Base-by-base conservation (phyloP, 2,888 invertebrate species). In the Andrena camellia region DNA sequence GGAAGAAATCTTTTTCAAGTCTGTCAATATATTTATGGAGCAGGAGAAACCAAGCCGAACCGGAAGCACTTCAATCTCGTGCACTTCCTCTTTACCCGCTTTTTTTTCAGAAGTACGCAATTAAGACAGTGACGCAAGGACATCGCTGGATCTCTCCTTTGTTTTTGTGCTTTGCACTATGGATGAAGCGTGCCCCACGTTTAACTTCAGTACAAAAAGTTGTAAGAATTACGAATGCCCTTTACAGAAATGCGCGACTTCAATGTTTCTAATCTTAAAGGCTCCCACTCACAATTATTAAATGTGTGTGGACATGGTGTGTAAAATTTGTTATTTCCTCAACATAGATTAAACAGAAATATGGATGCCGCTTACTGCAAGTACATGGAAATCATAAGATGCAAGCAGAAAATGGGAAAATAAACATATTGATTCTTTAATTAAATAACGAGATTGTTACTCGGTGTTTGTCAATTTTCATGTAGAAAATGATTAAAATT, bases 91-190 rank as follows among this genome's bases (percentile, higher is more conserved):
- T 64, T 72, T 60, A 50, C 62, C 59, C 63, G 48, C 31, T 79
- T 78, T 75, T 78, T 75, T 80, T 83, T 81, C 81, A 67, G 71
- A 73, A 80, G 69, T 29, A 62, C 68, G 77, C 82, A 81, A 85
- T 83, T 83, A 85, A 78, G 83, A 75, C 69, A 74, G 70, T 77
- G 70, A 75, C 78, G 83, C 67, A 78, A 85, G 74, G 73, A 62
- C 69, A 72, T 72, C 63, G 17, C 57, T 62, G 63, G 50, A 59
- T 81, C 54, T 70, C 66, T 31, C 48, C 20, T 68, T 77, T 64
- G 17, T 74, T 69, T 59, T 71, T 52, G 70, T 66, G 50, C n/a
- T 20, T n/a, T 62, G 52, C 42, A 62, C n/a, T 23, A 33, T 50
- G 29, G n/a, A 70, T 42, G 23, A n/a, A 52, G 13, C 50, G 33